These are phyloP conservation scores for Lagenorhynchus albirostris DNA, from an alignment of 2,113 vertebrate genomes.

Conservation along the genomic window DNA sequence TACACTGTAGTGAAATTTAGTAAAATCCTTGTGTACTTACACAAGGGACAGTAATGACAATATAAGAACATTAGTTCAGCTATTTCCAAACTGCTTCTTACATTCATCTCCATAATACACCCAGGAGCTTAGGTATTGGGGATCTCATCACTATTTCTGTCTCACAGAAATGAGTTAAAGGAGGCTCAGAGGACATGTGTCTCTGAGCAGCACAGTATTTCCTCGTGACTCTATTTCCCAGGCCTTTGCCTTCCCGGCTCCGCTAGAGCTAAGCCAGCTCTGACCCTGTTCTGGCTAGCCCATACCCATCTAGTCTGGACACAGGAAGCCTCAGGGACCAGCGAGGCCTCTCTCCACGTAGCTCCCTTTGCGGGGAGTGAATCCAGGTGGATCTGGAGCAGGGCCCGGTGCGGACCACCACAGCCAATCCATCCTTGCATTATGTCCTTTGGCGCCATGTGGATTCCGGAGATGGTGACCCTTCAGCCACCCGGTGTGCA, in stretches of 20 bases:
- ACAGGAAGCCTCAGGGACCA: background rate
- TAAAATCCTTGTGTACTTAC: background rate
- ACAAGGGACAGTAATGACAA: background rate
- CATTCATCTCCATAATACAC: background rate
- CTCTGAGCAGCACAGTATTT: background rate
- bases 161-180: background rate
- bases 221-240: background rate
- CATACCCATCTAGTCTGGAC: background rate
- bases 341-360: background rate
- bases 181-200: background rate
- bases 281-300: no score
- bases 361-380: background rate
- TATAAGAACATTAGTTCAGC: background rate
- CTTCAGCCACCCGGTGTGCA: background rate
- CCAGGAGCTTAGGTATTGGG: background rate
- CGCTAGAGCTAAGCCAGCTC: background rate
- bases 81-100: background rate
- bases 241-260: no score
- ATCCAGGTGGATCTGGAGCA: no score
- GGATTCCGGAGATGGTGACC: background rate
- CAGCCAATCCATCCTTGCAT: accelerated
- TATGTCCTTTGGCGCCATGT: background rate
- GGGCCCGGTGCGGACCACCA: background rate
- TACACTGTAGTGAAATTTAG: background rate
- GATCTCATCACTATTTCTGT: background rate